Base-by-base conservation (phyloP, 53 echinoderm and acorn worm species). In the Luidia sarsii region DNA sequence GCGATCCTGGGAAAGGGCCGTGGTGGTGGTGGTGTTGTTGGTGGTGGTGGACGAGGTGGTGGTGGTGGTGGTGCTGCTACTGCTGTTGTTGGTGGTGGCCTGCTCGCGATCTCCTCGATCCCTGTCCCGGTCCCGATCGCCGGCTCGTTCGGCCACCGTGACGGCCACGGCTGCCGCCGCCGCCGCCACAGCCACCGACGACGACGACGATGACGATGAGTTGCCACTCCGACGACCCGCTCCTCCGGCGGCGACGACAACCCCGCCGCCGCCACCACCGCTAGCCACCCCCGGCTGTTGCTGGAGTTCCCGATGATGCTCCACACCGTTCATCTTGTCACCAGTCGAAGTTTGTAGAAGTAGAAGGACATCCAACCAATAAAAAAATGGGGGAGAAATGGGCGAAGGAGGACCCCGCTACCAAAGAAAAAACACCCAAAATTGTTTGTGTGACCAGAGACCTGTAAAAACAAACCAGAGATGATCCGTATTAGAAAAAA, bases 251-350 rank as follows among this genome's bases (percentile, higher is more conserved):
- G 65, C 65, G n/a, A 39, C 65, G 20, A 20, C 13, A 22, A 9
- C 38, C 7, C 30, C 43, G 24, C 41, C 68, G 7, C 67, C 54
- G 9, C 82, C 56, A 82, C 57, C 82, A 39, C 57, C 19, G 68
- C 52, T 39, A 41, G 54, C 37, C 56, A 56, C 82, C 14, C 49
- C 82, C 55, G 55, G 67, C 70, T 67, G 68, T 36, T 68, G 41
- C n/a, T 68, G 68, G 37, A 49, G 39, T 38, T 82, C 67, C 30
- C 59, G 77, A 45, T n/a, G n/a, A n/a, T n/a, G n/a, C n/a, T 77
- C 77, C 70, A 82, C 33, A 43, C 69, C 82, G 21, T 82, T 77
- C 68, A 67, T 68, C 54, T n/a, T n/a, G n/a, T n/a, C n/a, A n/a
- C n/a, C n/a, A n/a, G n/a, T n/a, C n/a, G n/a, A n/a, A n/a, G n/a